Conservation (phyloP, 2,113 vertebrate species). For the Peromyscus californicus region DNA sequence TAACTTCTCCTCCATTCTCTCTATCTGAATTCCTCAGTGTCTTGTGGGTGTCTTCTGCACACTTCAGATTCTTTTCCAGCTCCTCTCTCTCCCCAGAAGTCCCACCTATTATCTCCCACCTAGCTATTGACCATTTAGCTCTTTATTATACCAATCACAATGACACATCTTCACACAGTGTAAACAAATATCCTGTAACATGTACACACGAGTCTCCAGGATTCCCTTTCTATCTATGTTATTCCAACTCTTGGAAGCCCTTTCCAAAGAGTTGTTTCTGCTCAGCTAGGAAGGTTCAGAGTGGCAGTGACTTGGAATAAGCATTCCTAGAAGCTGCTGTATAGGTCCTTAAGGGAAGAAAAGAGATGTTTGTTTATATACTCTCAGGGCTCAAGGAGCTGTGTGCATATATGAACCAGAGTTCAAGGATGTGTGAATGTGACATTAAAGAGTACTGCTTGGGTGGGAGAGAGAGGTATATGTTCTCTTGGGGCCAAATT, state of each 20-base stretch:
- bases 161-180: not conserved
- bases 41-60: too few relatives aligned
- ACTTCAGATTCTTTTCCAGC: not conserved
- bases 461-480: too few relatives aligned
- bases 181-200: not conserved
- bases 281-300: not conserved
- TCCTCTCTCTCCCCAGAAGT: not conserved
- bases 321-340: not conserved
- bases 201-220: not conserved
- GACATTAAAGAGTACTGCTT: not conserved
- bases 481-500: not conserved
- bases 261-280: not conserved
- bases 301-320: not conserved
- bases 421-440: not conserved
- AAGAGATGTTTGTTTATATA: not conserved
- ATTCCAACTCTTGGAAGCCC: not conserved
- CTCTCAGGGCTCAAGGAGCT: not conserved
- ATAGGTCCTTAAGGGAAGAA: not conserved
- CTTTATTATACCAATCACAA: not conserved
- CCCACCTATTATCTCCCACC: not conserved
- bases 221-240: too few relatives aligned
- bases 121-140: not conserved
- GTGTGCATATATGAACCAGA: not conserved
- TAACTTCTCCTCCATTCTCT: not conserved
- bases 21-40: not conserved